Conservation (phyloP, 2,888 invertebrate genomes). For the Cinara cedri region DNA sequence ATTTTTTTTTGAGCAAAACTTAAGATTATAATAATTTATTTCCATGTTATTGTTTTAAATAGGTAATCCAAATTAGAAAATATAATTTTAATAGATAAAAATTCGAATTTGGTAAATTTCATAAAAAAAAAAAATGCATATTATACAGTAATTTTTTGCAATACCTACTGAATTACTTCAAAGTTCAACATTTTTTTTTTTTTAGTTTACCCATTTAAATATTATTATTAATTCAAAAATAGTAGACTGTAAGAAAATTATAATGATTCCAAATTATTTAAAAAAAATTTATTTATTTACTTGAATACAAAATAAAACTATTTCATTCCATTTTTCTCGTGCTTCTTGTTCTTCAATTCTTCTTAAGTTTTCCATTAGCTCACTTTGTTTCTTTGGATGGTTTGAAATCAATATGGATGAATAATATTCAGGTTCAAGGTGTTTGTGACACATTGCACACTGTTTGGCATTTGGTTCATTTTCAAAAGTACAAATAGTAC, state of each 20-base stretch:
- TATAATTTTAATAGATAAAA: no score
- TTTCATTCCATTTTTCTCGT: slow-evolving; percentile 88
- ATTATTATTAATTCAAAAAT: no score
- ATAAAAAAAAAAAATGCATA: no score
- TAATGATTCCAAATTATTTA: background rate
- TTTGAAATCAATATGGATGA: slow-evolving; percentile 55
- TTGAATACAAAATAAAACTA: slow-evolving; percentile 86
- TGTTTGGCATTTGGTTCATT: slow-evolving; percentile 70
- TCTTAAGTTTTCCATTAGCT: slow-evolving; percentile 81
- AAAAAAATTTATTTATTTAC: slow-evolving; percentile 64
- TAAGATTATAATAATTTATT: background rate
- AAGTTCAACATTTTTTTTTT: no score
- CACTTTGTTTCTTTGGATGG: slow-evolving; percentile 65
- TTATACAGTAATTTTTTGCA: no score
- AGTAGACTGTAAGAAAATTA: no score
- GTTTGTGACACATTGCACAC: slow-evolving; percentile 77
- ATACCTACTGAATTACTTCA: no score
- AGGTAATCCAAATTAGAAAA: no score
- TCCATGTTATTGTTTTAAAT: no score
- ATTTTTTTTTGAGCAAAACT: no score
- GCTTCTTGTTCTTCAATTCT: slow-evolving; percentile 86
- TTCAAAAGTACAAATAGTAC: slow-evolving; percentile 80
- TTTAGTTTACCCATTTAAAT: no score
- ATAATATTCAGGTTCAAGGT: slow-evolving; percentile 51
- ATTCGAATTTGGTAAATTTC: no score